Conservation (phyloP, 2,113 vertebrate species). For the Haemorhous mexicanus region DNA sequence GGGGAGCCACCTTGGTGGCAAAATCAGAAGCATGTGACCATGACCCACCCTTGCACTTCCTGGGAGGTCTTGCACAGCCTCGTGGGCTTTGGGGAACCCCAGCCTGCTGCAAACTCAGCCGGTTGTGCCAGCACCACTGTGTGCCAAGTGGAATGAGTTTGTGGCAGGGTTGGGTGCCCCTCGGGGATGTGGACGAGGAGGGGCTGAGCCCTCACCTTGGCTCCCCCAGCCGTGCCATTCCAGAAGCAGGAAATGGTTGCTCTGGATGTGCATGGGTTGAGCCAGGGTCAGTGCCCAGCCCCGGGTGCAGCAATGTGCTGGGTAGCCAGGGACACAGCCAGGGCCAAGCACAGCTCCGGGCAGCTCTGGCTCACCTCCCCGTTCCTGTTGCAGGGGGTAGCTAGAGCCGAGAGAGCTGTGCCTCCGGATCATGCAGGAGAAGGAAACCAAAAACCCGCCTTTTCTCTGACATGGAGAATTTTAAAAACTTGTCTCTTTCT, state of each 20-base stretch:
- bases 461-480: constrained; percentile 7
- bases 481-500: constrained; percentile 69
- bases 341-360: neutral
- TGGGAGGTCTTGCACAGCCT: neutral
- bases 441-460: neutral
- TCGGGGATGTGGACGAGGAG: fast-evolving
- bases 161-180: neutral
- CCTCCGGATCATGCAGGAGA: neutral
- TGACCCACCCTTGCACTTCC: neutral
- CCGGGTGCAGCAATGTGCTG: neutral
- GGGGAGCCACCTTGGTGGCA: neutral
- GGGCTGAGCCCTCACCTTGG: neutral
- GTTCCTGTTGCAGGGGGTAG: neutral
- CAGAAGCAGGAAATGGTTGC: neutral
- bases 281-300: neutral
- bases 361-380: neutral
- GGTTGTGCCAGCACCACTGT: neutral
- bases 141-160: neutral
- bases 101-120: neutral
- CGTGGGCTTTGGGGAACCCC: neutral
- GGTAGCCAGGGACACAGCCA: constrained; percentile 16
- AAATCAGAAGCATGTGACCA: neutral
- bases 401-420: neutral
- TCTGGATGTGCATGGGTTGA: neutral
- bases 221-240: neutral